phyloP scores from a whole-genome alignment of 2,113 vertebrate species.

The Saguinus imperator region DNA sequence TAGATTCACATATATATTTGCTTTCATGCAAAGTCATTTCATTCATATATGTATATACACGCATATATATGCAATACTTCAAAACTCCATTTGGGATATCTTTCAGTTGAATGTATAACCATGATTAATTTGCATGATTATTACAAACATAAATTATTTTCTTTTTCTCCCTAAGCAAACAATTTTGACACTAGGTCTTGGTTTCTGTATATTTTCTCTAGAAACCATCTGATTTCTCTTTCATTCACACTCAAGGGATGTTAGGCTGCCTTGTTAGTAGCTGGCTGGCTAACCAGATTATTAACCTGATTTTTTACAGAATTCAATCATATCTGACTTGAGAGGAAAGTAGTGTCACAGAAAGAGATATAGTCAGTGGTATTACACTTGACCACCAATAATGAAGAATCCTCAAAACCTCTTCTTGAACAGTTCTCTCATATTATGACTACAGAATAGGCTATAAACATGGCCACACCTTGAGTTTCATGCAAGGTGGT shows the following conservation, averaged over 20 bases:
- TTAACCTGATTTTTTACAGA: neutral
- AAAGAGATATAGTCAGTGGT: neutral
- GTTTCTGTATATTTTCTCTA: neutral
- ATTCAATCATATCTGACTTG: neutral
- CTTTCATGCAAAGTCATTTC: too few relatives aligned
- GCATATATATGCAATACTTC: neutral
- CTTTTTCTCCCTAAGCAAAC: neutral
- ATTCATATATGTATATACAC: neutral
- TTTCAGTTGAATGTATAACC: neutral
- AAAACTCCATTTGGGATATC: neutral
- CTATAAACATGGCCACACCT: neutral
- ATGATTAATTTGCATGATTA: neutral
- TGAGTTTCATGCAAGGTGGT: neutral
- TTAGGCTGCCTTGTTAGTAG: neutral
- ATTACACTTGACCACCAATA: neutral
- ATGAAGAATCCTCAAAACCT: neutral
- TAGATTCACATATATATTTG: too few relatives aligned
- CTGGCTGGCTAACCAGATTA: neutral
- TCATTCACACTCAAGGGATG: neutral
- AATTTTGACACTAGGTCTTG: neutral
- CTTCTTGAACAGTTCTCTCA: neutral
- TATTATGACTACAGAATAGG: neutral
- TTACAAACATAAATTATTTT: neutral
- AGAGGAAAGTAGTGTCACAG: neutral
- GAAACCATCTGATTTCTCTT: neutral